phyloP scores from a whole-genome alignment of 2,888 invertebrate genomes.

The Coremacera marginata region DNA sequence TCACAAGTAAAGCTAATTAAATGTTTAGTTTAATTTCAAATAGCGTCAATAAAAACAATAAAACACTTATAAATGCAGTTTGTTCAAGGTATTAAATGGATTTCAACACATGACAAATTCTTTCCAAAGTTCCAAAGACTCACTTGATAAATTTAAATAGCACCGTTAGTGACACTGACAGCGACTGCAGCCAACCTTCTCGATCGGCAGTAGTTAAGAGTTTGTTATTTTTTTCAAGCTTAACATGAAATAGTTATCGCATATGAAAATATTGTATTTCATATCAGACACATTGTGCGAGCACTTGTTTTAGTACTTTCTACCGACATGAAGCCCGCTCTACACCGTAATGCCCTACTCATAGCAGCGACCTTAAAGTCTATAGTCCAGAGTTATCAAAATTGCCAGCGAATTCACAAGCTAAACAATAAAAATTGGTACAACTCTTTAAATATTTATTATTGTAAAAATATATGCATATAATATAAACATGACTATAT shows the following conservation, averaged over 20 bases:
- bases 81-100: not conserved
- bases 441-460: not conserved
- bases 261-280: conserved; percentile 11
- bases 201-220: conserved; percentile 52
- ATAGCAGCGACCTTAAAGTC: conserved; percentile 39
- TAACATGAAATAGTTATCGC: conserved; percentile 30
- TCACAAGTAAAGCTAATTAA: not conserved
- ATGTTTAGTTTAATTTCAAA: not conserved
- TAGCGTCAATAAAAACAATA: not conserved
- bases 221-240: conserved; percentile 50
- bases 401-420: conserved; percentile 27
- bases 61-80: not conserved
- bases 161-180: not conserved
- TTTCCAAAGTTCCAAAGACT: not conserved
- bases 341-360: not conserved
- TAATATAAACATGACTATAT: not conserved
- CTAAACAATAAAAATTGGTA: conserved; percentile 16
- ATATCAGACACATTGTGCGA: conserved; percentile 7
- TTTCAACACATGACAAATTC: not conserved
- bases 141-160: conserved; percentile 3
- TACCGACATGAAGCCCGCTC: not conserved
- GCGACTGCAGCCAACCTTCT: conserved; percentile 48
- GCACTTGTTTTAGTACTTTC: conserved; percentile 12
- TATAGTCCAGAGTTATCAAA: conserved; percentile 51
- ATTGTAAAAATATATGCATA: not conserved